Evolutionary conservation across 2,888 invertebrate genomes (phyloP), one percentile per base, ranked within the genome.

Genomic region (Chrysomela aeneicollis): DNA sequence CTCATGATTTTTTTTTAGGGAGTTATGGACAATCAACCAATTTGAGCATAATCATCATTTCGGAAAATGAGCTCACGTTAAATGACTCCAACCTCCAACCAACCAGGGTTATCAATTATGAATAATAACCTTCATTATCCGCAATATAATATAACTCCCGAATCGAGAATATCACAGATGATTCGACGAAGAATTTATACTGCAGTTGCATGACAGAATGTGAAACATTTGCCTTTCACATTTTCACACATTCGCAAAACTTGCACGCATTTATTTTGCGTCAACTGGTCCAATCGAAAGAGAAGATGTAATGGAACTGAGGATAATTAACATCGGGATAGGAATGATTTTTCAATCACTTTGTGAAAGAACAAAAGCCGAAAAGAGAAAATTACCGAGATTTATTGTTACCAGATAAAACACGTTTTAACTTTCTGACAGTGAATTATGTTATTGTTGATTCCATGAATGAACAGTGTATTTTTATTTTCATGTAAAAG

Each of bases 181-280:
- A n/a, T 55, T 57, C 22, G 19, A 17, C 46, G 26, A 46, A 46
- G 15, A 46, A 32, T 57, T 57, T 49, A 5, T 19, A 57, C 46
- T 57, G 57, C 46, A 47, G 18, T 57, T 57, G 30, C 57, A 46
- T 57, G 57, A 57, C 46, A 57, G 18, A 57, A 57, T 57, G 46
- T 21, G 12, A 47, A 22, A 22, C 30, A 57, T 57, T 57, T 18
- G 18, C 17, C 57, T 57, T 47, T 57, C 57, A 26, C 57, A 46
- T 57, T 54, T 57, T 57, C 57, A 46, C 57, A 57, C 57, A 57
- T 57, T 57, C n/a, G 57, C 46, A 57, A 57, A 57, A 30, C 21
- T 26, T 21, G 21, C 47, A 57, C 57, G n/a, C 15, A 3, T 42
- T 42, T 42, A 37, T 30, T 57, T 46, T 15, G 21, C 42, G 55